Evolutionary conservation across 2,113 vertebrate genomes (phyloP).

Genomic region (Phodopus roborovskii): DNA sequence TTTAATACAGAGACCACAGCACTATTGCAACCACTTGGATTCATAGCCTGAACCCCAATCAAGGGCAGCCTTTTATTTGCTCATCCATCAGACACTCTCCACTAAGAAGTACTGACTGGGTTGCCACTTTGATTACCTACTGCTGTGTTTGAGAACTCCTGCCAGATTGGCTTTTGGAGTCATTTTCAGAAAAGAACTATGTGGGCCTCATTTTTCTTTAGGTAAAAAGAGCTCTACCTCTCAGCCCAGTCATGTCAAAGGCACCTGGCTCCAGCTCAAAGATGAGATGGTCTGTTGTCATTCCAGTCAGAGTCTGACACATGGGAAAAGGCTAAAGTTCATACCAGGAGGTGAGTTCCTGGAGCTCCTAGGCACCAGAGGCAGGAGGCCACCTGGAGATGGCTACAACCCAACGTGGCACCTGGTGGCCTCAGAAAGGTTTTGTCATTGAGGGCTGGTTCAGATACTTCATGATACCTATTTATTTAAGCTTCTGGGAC

Average conservation of each 20-base stretch:
- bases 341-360: conserved; percentile 53
- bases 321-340: not conserved
- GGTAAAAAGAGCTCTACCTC: not conserved
- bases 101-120: not conserved
- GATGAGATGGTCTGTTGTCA: not conserved
- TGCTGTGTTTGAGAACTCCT: not conserved
- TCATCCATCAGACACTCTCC: not conserved
- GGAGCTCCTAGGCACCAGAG: conserved; percentile 3
- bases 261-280: not conserved
- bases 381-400: not conserved
- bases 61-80: not conserved
- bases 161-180: not conserved
- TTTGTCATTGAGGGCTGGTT: conserved; percentile 95
- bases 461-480: conserved; percentile 94
- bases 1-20: not conserved
- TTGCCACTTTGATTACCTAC: not conserved
- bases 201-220: conserved; percentile 19
- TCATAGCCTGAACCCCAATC: not conserved
- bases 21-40: not conserved
- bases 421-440: conserved; percentile 85
- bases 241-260: not conserved
- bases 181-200: not conserved
- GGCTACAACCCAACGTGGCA: not conserved
- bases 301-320: accelerated
- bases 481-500: conserved; percentile 94